Evolutionary conservation across 2,797 vertebrate species (phyloP), one percentile per base, ranked within the genome.

Genomic region (Halcyon chelicuti): DNA sequence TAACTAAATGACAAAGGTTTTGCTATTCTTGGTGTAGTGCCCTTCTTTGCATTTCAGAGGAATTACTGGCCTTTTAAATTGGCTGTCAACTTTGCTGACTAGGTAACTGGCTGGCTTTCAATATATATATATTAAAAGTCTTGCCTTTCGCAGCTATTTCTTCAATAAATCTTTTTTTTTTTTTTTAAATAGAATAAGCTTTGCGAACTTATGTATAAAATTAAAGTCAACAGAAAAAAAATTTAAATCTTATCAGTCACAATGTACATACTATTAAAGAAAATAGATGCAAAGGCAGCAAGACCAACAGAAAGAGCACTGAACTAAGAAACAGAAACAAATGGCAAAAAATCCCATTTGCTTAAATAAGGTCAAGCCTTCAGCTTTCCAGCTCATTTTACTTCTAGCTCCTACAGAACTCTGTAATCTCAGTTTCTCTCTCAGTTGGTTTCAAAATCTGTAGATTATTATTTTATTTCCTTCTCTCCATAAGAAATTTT

Each of bases 71-170:
- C 79, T 93, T 76, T 90, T 77, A 93, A 93, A 91, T 12, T 86
- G 82, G 73, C 91, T 84, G 75, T 91, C 73, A 93, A 84, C 91
- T 72, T 90, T 5, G 82, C 96, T 95, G 94, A 96, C 91, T 84
- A 55, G 70, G 66, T 90, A 86, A 86, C 40, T 96, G 96, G 96
- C 93, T 88, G 62, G 40, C 10, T 96, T 91, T 95, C 95, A 95
- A 95, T 86, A 94, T 61, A 73, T 47, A 86, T 60, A 86, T 91
- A 94, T 96, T 95, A 91, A 73, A 95, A 93, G 10, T 63, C 61
- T 86, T 86, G 66, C 76, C 52, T 94, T 94, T 84, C 51, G 23
- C 1, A 4, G 62, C 25, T 84, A 76, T 94, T 96, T 91, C 58
- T 93, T 91, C 51, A 91, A 88, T 85, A 87, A 93, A 92, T 80